A percentile compares a stretch with the other conserved stretches of the same genome.
Conservation (phyloP, 2,888 invertebrate genomes). For the Thyatira batis region DNA sequence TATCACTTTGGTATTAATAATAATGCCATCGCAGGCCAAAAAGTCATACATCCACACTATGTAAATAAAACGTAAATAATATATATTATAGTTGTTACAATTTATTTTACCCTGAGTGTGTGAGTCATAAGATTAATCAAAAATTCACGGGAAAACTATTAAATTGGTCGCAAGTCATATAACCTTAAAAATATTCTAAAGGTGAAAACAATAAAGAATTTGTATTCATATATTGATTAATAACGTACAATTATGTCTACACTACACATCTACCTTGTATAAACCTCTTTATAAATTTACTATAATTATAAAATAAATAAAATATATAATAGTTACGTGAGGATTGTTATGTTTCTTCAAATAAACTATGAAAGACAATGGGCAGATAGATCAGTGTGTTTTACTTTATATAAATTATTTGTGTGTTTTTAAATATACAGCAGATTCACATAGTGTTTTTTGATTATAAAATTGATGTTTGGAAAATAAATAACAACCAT, state of each 20-base stretch:
- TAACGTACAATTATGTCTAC: slow-evolving; percentile 71
- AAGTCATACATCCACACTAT: slow-evolving; percentile 65
- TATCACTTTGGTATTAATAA: slow-evolving; percentile 26
- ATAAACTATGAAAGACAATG: background rate
- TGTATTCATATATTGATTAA: slow-evolving; percentile 50
- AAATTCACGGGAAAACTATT: slow-evolving; percentile 60
- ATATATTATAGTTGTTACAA: slow-evolving; percentile 60
- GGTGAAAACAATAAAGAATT: slow-evolving; percentile 52
- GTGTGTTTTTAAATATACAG: background rate
- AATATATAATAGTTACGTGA: slow-evolving; percentile 28
- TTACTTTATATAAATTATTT: background rate
- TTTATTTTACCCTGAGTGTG: slow-evolving; percentile 75
- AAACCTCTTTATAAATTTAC: slow-evolving; percentile 79
- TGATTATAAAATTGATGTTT: background rate
- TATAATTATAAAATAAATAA: slow-evolving; percentile 45
- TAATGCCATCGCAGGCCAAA: slow-evolving; percentile 65
- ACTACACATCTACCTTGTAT: slow-evolving; percentile 81
- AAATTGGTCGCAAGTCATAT: slow-evolving; percentile 68
- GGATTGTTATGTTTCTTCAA: background rate
- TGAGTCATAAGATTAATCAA: slow-evolving; percentile 77
- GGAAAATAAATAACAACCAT: slow-evolving; percentile 46
- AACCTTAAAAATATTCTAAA: slow-evolving; percentile 71
- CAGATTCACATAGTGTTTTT: background rate
- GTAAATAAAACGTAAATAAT: slow-evolving; percentile 53
- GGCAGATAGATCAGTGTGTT: background rate